These are phyloP conservation scores for Poeciliopsis gracilis DNA, from an alignment of 2,797 vertebrate species.

Conservation along the genomic window DNA sequence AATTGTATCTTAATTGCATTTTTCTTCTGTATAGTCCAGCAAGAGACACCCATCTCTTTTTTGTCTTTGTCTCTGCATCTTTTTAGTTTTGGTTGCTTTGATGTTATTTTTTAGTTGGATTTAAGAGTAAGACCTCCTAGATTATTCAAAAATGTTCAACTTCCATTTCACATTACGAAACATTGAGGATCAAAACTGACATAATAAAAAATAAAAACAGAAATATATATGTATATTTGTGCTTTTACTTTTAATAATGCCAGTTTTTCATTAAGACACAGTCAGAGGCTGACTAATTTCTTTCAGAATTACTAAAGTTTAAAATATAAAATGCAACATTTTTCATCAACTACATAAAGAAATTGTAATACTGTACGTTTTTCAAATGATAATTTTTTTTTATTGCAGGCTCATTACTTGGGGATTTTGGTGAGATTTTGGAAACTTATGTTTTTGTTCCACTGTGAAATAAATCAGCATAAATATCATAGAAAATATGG, in stretches of 20 bases:
- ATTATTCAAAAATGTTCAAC: neutral
- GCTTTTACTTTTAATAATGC: neutral
- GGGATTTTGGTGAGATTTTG: neutral
- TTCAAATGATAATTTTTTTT: neutral
- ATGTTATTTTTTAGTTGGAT: neutral
- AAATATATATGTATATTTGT: neutral
- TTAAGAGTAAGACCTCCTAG: neutral
- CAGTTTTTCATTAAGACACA: neutral
- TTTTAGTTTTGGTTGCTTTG: conserved; percentile 2
- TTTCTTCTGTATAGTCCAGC: neutral
- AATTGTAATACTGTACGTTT: neutral
- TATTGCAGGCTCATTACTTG: neutral
- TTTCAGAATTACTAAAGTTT: neutral
- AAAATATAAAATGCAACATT: neutral
- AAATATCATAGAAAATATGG: neutral
- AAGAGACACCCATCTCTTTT: neutral
- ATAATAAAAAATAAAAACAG: no score
- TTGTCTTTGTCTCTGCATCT: neutral
- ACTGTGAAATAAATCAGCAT: neutral
- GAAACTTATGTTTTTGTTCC: neutral
- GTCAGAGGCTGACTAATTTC: neutral
- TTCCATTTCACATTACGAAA: neutral
- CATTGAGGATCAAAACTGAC: neutral
- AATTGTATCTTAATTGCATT: neutral
- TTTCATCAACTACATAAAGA: neutral